Evolutionary conservation across 2,113 vertebrate species (phyloP).

Genomic region (Talpa occidentalis): DNA sequence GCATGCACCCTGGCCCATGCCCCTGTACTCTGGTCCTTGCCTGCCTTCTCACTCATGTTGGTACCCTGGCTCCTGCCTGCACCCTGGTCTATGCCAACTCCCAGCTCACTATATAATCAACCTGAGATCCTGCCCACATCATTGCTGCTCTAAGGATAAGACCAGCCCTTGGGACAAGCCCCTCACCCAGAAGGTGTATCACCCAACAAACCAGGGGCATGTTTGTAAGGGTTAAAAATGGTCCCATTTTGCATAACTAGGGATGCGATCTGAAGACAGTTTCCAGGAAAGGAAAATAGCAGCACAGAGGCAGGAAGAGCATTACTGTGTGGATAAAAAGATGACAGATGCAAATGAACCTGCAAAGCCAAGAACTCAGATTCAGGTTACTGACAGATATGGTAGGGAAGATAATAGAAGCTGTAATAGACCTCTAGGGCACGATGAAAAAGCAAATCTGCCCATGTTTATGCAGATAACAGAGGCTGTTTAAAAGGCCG

Average conservation of each 20-base stretch:
- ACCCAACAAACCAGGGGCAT: not conserved
- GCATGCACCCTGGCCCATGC: too few species aligned
- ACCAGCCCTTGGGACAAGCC: not conserved
- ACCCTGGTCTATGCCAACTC: not conserved
- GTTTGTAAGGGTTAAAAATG: not conserved
- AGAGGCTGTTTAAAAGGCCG: constrained; percentile 56
- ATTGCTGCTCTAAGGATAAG: not conserved
- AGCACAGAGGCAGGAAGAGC: constrained; percentile 21
- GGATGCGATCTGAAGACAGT: not conserved
- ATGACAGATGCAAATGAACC: not conserved
- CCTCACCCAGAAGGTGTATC: not conserved
- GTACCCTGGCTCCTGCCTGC: too few species aligned
- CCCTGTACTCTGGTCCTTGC: too few species aligned
- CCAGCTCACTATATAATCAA: not conserved
- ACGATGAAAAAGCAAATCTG: constrained; percentile 55
- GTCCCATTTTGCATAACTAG: not conserved
- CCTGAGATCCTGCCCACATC: not conserved
- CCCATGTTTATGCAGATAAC: constrained; percentile 68
- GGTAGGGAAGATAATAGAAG: not conserved
- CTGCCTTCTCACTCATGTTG: too few species aligned
- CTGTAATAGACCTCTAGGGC: constrained; percentile 18
- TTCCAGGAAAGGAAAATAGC: not conserved
- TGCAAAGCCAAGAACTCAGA: not conserved
- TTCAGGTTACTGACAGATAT: not conserved
- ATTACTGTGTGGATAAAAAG: constrained; percentile 61